Conservation (phyloP, 2,797 vertebrate genomes). For the Hippopotamyrus pictus region DNA sequence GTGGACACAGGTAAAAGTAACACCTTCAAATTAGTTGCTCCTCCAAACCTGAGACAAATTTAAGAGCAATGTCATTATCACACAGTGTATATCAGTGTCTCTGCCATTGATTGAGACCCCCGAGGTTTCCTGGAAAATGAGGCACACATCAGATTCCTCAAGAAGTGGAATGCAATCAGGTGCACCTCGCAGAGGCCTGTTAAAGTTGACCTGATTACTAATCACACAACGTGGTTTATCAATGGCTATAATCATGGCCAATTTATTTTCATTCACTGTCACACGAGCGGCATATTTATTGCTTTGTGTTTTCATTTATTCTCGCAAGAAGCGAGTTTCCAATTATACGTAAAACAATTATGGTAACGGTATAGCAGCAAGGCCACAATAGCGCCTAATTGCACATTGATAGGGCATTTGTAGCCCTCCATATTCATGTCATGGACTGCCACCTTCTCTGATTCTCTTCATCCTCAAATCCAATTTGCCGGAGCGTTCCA, state of each 20-base stretch:
- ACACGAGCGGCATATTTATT: neutral
- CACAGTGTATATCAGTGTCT: neutral
- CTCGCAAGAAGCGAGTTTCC: neutral
- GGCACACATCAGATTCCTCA: neutral
- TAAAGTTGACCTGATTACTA: neutral
- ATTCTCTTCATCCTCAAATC: constrained; percentile 30
- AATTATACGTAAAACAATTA: neutral
- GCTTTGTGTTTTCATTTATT: neutral
- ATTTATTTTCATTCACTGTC: neutral
- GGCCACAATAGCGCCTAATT: neutral
- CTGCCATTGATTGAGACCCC: neutral
- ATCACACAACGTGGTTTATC: neutral
- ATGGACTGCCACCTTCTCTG: constrained; percentile 2
- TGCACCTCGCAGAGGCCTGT: neutral
- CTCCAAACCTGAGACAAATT: neutral
- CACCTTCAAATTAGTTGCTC: neutral
- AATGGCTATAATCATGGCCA: neutral
- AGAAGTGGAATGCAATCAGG: neutral
- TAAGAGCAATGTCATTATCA: neutral
- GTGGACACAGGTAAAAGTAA: neutral
- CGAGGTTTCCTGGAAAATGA: neutral
- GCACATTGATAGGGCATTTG: neutral
- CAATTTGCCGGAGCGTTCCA: constrained; percentile 47
- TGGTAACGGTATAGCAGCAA: neutral
- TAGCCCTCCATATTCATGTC: constrained; percentile 8